Conservation (phyloP, 2,113 vertebrate genomes). For the Ailuropoda melanoleuca region DNA sequence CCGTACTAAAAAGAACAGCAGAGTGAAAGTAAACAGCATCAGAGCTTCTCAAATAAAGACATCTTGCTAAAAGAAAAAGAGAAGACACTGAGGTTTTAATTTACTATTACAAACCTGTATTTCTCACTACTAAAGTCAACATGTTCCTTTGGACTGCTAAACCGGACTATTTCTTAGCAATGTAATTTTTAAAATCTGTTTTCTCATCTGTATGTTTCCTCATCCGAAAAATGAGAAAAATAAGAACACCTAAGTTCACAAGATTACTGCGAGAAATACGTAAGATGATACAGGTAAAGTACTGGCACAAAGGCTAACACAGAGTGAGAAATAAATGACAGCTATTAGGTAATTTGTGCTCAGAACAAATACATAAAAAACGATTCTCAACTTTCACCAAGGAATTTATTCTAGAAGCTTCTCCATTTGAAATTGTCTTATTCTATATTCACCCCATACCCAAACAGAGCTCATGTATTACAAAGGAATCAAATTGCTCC, state of each 20-base stretch:
- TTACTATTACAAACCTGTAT: not conserved
- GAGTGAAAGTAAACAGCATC: not conserved
- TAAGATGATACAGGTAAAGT: not conserved
- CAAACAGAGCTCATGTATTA: not conserved
- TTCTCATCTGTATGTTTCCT: not conserved
- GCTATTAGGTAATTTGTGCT: constrained; percentile 5
- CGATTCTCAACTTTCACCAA: not conserved
- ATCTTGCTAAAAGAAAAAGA: not conserved
- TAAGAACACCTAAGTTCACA: not conserved
- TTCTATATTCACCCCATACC: not conserved
- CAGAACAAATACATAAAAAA: constrained; percentile 34
- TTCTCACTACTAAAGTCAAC: not conserved
- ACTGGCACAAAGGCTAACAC: not conserved
- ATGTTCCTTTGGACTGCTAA: not conserved
- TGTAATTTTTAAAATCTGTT: not conserved
- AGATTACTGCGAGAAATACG: not conserved
- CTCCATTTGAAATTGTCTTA: not conserved
- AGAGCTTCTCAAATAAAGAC: constrained; percentile 19
- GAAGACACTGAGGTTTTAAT: not conserved
- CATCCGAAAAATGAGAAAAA: constrained; percentile 23
- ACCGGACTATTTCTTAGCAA: not conserved
- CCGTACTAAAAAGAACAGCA: not conserved
- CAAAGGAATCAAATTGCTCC: not conserved
- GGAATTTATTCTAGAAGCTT: not conserved
- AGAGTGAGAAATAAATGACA: constrained; percentile 1